A percentile compares a stretch with the other conserved stretches of the same genome.
These are phyloP conservation scores for Lymantria dispar DNA, from an alignment of 2,888 invertebrate genomes.

Conservation along the genomic window DNA sequence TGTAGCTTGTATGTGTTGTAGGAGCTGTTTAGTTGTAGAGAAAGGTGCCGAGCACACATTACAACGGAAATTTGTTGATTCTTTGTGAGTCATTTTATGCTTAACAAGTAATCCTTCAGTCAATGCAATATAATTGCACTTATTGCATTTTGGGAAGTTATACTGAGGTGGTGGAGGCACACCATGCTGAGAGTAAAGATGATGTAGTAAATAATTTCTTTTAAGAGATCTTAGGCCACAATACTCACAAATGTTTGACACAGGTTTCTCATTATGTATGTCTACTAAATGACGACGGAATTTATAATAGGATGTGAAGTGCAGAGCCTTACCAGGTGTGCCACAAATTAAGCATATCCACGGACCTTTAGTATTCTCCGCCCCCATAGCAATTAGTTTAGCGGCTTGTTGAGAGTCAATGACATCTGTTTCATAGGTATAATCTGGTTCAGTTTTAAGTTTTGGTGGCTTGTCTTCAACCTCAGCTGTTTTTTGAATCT, in stretches of 20 bases:
- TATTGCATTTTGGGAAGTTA: conserved; percentile 89
- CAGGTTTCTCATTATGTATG: conserved; percentile 89
- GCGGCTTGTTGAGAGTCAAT: conserved; percentile 84
- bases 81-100: conserved; percentile 86
- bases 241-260: conserved; percentile 90
- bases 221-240: conserved; percentile 90
- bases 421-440: conserved; percentile 75
- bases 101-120: conserved; percentile 86
- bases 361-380: conserved; percentile 86
- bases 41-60: conserved; percentile 82
- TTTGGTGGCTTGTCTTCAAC: conserved; percentile 38
- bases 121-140: conserved; percentile 89
- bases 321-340: conserved; percentile 84
- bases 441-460: conserved; percentile 43
- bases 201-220: conserved; percentile 88
- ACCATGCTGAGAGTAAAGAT: conserved; percentile 90
- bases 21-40: conserved; percentile 57
- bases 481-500: conserved; percentile 21
- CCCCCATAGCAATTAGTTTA: conserved; percentile 81
- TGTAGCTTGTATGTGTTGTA: conserved; percentile 80
- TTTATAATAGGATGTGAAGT: conserved; percentile 89
- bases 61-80: conserved; percentile 73
- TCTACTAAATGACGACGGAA: conserved; percentile 92
- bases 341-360: conserved; percentile 92
- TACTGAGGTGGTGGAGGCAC: conserved; percentile 87